Conservation (phyloP, 2,888 invertebrate genomes). For the Choristoneura rosaceana region DNA sequence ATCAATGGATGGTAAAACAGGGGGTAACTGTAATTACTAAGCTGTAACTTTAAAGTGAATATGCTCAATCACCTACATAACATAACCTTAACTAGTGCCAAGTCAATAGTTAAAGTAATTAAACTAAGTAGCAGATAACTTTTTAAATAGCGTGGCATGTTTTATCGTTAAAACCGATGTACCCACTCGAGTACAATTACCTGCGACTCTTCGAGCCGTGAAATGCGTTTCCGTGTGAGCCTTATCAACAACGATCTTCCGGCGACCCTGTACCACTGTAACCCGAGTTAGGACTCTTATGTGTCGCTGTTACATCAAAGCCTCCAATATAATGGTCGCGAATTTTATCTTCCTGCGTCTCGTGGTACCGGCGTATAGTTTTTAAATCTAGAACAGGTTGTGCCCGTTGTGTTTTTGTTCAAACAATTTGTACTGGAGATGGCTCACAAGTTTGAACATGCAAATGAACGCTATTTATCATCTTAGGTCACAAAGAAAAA, state of each 20-base stretch:
- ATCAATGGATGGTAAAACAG: too few species aligned
- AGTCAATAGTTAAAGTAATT: constrained; percentile 34
- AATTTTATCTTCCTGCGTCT: not conserved
- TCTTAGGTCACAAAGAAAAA: constrained; percentile 60
- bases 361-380: constrained; percentile 36
- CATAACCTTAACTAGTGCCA: not conserved
- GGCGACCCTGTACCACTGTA: constrained; percentile 45
- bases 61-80: not conserved
- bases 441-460: constrained; percentile 51
- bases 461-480: constrained; percentile 58
- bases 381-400: constrained; percentile 39
- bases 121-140: constrained; percentile 42
- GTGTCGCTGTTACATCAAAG: constrained; percentile 17
- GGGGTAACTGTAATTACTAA: too few species aligned
- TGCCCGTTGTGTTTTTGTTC: constrained; percentile 31
- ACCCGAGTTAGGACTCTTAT: constrained; percentile 43
- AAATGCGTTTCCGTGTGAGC: constrained; percentile 60
- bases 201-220: constrained; percentile 52
- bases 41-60: not conserved
- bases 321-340: not conserved
- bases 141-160: constrained; percentile 45
- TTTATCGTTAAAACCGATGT: constrained; percentile 46
- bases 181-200: constrained; percentile 54
- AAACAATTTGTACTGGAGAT: constrained; percentile 44
- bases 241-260: constrained; percentile 58